Conservation (phyloP, 2,888 invertebrate genomes). For the Sinelater perroti region DNA sequence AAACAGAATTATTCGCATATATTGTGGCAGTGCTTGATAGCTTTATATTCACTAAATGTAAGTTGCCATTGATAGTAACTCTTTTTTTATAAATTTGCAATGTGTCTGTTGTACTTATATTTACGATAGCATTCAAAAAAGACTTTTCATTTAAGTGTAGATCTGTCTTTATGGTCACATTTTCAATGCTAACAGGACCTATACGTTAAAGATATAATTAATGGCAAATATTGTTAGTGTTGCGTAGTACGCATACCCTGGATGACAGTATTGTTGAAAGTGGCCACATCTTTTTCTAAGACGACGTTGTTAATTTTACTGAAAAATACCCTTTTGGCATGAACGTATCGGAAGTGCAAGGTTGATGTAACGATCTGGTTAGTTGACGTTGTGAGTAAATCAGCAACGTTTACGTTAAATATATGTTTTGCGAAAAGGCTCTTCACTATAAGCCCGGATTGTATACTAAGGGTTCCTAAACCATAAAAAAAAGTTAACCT, state of each 20-base stretch:
- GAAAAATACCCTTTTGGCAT: conserved; percentile 43
- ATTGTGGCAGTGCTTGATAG: conserved; percentile 44
- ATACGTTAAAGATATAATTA: not conserved
- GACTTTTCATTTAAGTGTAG: conserved; percentile 23
- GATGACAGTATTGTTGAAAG: conserved; percentile 41
- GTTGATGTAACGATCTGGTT: conserved; percentile 50
- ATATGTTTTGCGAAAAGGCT: conserved; percentile 42
- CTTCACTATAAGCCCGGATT: too few relatives aligned
- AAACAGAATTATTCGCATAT: conserved; percentile 46
- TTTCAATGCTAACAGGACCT: conserved; percentile 52
- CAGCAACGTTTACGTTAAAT: conserved; percentile 38
- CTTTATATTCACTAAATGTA: conserved; percentile 49
- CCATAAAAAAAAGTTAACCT: conserved; percentile 1
- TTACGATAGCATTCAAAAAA: conserved; percentile 48
- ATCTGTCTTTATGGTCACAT: conserved; percentile 43
- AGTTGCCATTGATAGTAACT: conserved; percentile 54
- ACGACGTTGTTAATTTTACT: conserved; percentile 49
- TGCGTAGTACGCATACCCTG: conserved; percentile 37
- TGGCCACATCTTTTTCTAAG: conserved; percentile 45
- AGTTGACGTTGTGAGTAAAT: conserved; percentile 52
- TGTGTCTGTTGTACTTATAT: conserved; percentile 51
- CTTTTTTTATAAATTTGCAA: conserved; percentile 54
- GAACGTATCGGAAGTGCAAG: conserved; percentile 45
- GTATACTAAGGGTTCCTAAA: conserved; percentile 49
- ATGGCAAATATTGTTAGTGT: not conserved